A percentile compares a stretch with the other conserved stretches of the same genome.
Conservation (phyloP, 2,113 vertebrate genomes). For the Fulmarus glacialis region DNA sequence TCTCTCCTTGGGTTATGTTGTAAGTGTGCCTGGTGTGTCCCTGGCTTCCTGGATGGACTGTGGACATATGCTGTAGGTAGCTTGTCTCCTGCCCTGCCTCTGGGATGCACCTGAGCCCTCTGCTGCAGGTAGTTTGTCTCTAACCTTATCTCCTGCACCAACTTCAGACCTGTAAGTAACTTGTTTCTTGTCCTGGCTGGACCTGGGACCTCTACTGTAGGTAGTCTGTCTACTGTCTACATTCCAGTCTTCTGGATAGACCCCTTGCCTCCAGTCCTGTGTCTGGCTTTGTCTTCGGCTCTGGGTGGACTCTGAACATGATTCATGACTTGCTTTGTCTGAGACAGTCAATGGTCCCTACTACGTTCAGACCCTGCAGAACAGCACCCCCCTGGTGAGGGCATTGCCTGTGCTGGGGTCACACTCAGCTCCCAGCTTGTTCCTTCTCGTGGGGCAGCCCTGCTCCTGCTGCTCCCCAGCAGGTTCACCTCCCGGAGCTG, state of each 20-base stretch:
- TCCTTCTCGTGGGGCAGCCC: accelerated
- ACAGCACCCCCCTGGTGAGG: not conserved
- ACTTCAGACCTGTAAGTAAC: not conserved
- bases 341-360: no score
- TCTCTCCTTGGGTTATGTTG: accelerated
- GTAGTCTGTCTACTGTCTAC: not conserved
- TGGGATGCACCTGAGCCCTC: accelerated
- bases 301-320: not conserved
- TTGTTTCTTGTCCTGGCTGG: not conserved
- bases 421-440: no score
- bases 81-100: not conserved
- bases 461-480: not conserved
- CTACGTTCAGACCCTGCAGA: not conserved
- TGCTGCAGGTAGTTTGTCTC: not conserved
- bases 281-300: not conserved
- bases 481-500: not conserved
- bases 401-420: no score
- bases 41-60: not conserved
- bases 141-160: accelerated
- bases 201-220: accelerated
- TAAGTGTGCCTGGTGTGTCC: accelerated
- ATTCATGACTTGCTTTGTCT: not conserved
- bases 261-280: not conserved
- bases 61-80: accelerated
- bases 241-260: not conserved